phyloP scores from a whole-genome alignment of 2,888 invertebrate genomes.

The Prosapia bicincta region DNA sequence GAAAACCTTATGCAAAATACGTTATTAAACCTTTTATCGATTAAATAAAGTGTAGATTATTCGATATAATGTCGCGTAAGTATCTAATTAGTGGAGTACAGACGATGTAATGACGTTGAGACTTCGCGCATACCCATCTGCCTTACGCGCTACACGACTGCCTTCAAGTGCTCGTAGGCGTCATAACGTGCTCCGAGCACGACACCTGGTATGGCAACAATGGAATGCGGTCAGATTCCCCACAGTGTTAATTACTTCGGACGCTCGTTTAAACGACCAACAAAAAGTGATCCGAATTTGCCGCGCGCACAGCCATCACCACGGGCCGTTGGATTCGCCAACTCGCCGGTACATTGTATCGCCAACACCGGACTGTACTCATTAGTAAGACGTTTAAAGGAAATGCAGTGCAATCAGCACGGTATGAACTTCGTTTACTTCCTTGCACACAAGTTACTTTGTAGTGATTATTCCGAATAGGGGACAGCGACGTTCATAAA shows the following conservation, averaged over 20 bases:
- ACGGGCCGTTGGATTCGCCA: not conserved
- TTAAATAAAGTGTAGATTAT: too few relatives aligned
- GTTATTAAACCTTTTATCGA: too few relatives aligned
- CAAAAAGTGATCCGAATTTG: not conserved
- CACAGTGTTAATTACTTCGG: slow-evolving; percentile 20
- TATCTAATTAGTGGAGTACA: too few relatives aligned
- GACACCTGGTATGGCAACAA: slow-evolving; percentile 9
- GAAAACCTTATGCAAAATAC: too few relatives aligned
- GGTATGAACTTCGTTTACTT: not conserved
- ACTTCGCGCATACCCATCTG: too few relatives aligned
- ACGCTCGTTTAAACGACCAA: slow-evolving; percentile 9
- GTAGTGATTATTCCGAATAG: not conserved
- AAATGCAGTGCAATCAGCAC: not conserved
- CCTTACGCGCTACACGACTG: not conserved
- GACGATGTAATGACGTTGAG: too few relatives aligned
- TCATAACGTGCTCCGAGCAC: not conserved
- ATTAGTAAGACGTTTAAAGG: not conserved
- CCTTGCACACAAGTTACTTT: not conserved
- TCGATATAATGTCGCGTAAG: too few relatives aligned
- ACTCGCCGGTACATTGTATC: not conserved
- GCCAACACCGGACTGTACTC: not conserved
- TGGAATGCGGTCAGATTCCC: slow-evolving; percentile 19
- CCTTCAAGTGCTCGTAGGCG: not conserved
- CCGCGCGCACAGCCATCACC: not conserved
- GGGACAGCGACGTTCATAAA: not conserved